These are phyloP conservation scores for Mythimna lalbum DNA, from an alignment of 2,888 invertebrate species.

Conservation along the genomic window DNA sequence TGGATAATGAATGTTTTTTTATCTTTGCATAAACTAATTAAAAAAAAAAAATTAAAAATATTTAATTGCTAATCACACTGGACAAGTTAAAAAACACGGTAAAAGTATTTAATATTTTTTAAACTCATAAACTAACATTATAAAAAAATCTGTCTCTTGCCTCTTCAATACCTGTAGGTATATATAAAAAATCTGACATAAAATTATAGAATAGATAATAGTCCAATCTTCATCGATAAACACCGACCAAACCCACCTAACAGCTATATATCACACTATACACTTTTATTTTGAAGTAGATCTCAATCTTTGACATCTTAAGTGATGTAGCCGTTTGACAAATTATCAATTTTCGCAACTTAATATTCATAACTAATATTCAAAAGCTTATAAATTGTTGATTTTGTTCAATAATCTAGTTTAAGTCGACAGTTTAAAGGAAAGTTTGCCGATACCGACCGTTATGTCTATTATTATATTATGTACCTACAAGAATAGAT, in stretches of 20 bases:
- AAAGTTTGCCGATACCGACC: constrained; percentile 5
- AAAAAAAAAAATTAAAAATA: too few relatives aligned
- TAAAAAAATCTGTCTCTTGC: too few relatives aligned
- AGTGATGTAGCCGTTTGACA: constrained; percentile 22
- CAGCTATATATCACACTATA: constrained; percentile 2
- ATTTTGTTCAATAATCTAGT: constrained; percentile 34
- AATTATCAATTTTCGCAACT: constrained; percentile 25
- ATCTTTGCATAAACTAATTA: too few relatives aligned
- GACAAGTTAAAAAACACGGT: too few relatives aligned
- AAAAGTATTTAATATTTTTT: too few relatives aligned
- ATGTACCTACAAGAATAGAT: background rate
- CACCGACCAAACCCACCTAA: constrained; percentile 15
- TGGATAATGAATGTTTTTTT: background rate
- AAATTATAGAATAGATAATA: background rate
- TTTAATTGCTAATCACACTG: too few relatives aligned
- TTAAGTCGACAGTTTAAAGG: constrained; percentile 17
- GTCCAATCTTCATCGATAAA: background rate
- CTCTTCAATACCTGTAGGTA: background rate
- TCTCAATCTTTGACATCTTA: constrained; percentile 11
- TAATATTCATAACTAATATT: constrained; percentile 32
- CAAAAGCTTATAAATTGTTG: constrained; percentile 22
- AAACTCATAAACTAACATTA: too few relatives aligned
- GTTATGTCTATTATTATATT: background rate
- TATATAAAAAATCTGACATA: background rate
- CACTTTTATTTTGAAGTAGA: constrained; percentile 9